Evolutionary conservation across 2,113 vertebrate genomes (phyloP), one percentile per base, ranked within the genome.

Genomic region (Centropristis striata): DNA sequence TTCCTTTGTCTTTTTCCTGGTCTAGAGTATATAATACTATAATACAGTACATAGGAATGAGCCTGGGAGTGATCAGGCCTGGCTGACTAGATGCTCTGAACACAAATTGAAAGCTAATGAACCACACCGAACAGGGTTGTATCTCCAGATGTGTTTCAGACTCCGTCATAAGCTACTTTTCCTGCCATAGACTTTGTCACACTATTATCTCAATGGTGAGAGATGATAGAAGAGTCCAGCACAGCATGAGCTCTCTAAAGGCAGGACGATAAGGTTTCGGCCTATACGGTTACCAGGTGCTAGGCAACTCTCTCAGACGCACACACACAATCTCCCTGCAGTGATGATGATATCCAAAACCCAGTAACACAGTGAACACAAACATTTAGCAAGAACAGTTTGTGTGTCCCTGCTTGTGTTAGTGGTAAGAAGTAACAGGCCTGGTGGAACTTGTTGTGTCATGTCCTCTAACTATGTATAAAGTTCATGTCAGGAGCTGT

Each of bases 201-300:
- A 8, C 37, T 58, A n/a, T 71, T 71, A 71, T 58, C 39, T 32
- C 21, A 57, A 13, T 23, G 2, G n/a, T 39, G 37, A 79, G 39
- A 78, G 71, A 42, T 2, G 57, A 64, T 66, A 85, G 60, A 65
- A 77, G 32, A 75, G 53, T 69, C 54, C 72, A 69, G 73, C 36
- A 76, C 78, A 74, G 78, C 49, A 41, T 47, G 78, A 86, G 58
- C 86, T 73, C 64, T 68, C 57, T 49, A 18, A 84, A 71, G 59
- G 64, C 76, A 66, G 64, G 69, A 82, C 71, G 83, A 91, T 92
- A 91, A 86, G 86, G 90, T 90, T 90, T 87, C 78, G 5, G 55
- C 81, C 79, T 89, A 83, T 94, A 87, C 72, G 39, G 87, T 93
- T 94, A 94, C 88, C 84, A 86, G 89, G 84, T 94, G 93, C 91